phyloP scores from a whole-genome alignment of 2,797 vertebrate species.

The Ammospiza maritima region DNA sequence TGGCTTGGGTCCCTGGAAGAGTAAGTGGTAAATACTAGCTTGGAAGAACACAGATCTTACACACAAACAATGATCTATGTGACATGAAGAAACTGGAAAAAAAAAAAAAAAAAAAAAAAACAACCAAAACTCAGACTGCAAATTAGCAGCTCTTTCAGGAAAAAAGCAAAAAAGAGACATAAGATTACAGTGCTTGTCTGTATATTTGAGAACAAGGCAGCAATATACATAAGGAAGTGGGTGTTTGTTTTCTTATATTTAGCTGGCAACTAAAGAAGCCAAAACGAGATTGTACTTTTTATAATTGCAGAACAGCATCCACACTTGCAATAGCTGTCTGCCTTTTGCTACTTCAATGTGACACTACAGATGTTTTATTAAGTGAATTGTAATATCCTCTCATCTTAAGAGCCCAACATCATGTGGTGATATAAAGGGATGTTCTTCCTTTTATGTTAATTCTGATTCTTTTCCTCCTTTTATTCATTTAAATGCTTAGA shows the following conservation, averaged over 20 bases:
- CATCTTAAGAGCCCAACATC: constrained; percentile 17
- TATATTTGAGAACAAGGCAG: constrained; percentile 8
- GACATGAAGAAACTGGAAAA: not conserved
- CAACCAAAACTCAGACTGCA: not conserved
- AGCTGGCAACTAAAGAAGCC: not conserved
- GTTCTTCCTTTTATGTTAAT: constrained; percentile 33
- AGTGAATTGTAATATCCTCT: constrained; percentile 54
- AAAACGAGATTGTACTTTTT: constrained; percentile 23
- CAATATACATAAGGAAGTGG: constrained; percentile 51
- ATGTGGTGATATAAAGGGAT: constrained; percentile 60
- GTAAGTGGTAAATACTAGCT: not conserved
- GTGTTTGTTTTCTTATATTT: constrained; percentile 47
- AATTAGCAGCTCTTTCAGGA: not conserved
- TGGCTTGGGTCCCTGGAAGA: not conserved
- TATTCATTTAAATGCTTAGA: constrained; percentile 42
- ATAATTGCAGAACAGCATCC: constrained; percentile 2
- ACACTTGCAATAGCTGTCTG: constrained; percentile 28
- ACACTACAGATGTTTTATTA: constrained; percentile 57
- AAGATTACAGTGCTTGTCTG: constrained; percentile 9
- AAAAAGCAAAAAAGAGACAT: not conserved
- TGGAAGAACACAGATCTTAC: not conserved
- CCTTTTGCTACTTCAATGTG: constrained; percentile 38
- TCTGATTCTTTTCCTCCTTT: not conserved
- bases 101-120: not conserved
- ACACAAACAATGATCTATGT: not conserved